Evolutionary conservation across 2,888 invertebrate genomes (phyloP).

Genomic region (Coleophora flavipennella): DNA sequence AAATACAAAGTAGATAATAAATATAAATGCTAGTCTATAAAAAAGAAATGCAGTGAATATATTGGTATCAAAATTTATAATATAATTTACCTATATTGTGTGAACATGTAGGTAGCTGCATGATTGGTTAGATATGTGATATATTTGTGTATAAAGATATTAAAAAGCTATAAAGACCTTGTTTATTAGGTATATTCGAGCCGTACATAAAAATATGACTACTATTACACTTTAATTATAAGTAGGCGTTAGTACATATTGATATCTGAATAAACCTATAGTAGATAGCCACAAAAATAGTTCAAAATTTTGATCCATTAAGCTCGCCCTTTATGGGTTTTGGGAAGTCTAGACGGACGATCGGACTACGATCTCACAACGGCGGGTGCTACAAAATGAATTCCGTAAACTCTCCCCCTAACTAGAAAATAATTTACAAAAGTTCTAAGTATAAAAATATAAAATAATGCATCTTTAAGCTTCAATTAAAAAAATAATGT

Average conservation of each 20-base stretch:
- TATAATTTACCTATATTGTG: constrained; percentile 59
- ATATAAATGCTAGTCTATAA: constrained; percentile 54
- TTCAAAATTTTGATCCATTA: constrained; percentile 29
- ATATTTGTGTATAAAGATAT: constrained; percentile 57
- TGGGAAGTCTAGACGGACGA: constrained; percentile 16
- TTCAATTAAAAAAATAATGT: constrained; percentile 43
- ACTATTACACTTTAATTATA: constrained; percentile 39
- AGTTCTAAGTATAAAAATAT: constrained; percentile 65
- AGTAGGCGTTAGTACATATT: constrained; percentile 14
- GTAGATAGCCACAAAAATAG: constrained; percentile 43
- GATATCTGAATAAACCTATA: too few relatives aligned
- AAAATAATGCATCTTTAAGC: constrained; percentile 48
- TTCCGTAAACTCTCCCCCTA: constrained; percentile 40
- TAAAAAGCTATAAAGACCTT: constrained; percentile 38
- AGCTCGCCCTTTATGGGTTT: constrained; percentile 29
- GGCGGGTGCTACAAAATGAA: constrained; percentile 40
- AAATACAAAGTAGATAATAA: constrained; percentile 50
- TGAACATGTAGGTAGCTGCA: constrained; percentile 43
- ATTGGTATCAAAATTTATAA: constrained; percentile 57
- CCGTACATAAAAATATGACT: constrained; percentile 61
- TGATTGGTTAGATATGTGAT: constrained; percentile 61
- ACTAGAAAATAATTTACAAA: constrained; percentile 64
- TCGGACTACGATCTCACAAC: constrained; percentile 25
- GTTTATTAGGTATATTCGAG: constrained; percentile 27
- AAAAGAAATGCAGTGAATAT: constrained; percentile 66